Evolutionary conservation across 2,113 vertebrate genomes (phyloP), one percentile per base, ranked within the genome.

Genomic region (Cyphomyrus discorhynchus): DNA sequence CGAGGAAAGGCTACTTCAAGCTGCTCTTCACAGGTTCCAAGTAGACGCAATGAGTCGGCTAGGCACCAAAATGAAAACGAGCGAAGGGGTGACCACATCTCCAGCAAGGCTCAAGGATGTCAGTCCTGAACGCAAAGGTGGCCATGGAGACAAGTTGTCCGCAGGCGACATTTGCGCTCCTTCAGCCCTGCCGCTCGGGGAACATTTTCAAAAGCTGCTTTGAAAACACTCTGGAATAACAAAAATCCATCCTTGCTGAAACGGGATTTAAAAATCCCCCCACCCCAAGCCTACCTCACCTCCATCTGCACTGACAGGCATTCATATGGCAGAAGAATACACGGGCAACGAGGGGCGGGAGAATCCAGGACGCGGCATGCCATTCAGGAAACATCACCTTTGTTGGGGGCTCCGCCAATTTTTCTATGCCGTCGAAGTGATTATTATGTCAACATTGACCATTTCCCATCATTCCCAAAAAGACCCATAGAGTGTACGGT

Each of bases 381-480:
- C 47, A 49, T 47, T 85, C 83, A 49, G 24, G 24, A 46, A 5
- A n/a, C 45, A 24, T 47, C 84, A 52, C 47, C 84, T 86, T 86
- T 86, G 84, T 86, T 5, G 82, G 82, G 21, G 83, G 83, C 31
- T 19, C 35, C 5, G 15, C 31, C 74, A 19, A 80, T 80, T 42
- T 39, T 35, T 80, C 74, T 80, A 5, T 35, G 35, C 31, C 5
- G 15, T 70, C n/a, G 62, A 70, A 70, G 62, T 70, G 35, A 80
- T 80, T 80, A 80, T 80, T 17, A 35, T 80, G 74, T 42, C 74
- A 80, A 42, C 74, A 42, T 19, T 80, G 74, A 42, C 74, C 74
- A 80, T 80, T 80, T 80, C 74, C 74, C 35, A 80, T 80, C 74
- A 42, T 42, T 42, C 31, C 74, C 74, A 80, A 80, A 80, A 87